A percentile compares a stretch with the other conserved stretches of the same genome.
Conservation (phyloP, 37 sponge, comb jelly and placozoan genomes). For the Hormiphora californensis region DNA sequence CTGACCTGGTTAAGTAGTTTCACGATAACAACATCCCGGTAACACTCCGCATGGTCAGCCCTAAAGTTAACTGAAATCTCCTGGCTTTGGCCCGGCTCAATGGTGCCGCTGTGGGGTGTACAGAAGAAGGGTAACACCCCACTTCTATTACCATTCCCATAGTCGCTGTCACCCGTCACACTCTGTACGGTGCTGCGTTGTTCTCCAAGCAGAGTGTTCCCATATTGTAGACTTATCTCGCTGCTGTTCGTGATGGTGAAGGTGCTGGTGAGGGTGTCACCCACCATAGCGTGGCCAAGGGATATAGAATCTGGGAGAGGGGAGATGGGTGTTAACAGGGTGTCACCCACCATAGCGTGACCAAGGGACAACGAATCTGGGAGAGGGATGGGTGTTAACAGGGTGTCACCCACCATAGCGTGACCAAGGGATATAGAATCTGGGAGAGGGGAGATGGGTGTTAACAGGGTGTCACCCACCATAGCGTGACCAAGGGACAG, state of each 20-base stretch:
- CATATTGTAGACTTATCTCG: slow-evolving; percentile 12
- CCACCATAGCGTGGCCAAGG: slow-evolving; percentile 50
- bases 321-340: no score
- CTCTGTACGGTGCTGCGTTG: background rate
- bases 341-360: no score
- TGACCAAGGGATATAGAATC: no score
- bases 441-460: no score
- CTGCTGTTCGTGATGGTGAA: slow-evolving; percentile 2
- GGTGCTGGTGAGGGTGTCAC: slow-evolving; percentile 1
- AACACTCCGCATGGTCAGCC: slow-evolving; percentile 9
- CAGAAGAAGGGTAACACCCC: slow-evolving; percentile 43
- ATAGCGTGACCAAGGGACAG: no score
- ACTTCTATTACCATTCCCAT: slow-evolving; percentile 25
- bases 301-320: no score
- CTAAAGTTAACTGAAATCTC: background rate
- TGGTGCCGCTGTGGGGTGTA: slow-evolving; percentile 29
- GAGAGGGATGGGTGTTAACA: no score
- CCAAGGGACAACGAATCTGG: no score
- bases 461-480: no score
- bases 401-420: no score
- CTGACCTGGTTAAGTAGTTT: slow-evolving; percentile 49
- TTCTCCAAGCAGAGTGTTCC: slow-evolving; percentile 4
- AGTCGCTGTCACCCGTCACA: background rate
- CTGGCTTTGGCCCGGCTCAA: background rate
- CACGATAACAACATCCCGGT: slow-evolving; percentile 20